Evolutionary conservation across 2,797 vertebrate genomes (phyloP).

Genomic region (Discoglossus pictus): DNA sequence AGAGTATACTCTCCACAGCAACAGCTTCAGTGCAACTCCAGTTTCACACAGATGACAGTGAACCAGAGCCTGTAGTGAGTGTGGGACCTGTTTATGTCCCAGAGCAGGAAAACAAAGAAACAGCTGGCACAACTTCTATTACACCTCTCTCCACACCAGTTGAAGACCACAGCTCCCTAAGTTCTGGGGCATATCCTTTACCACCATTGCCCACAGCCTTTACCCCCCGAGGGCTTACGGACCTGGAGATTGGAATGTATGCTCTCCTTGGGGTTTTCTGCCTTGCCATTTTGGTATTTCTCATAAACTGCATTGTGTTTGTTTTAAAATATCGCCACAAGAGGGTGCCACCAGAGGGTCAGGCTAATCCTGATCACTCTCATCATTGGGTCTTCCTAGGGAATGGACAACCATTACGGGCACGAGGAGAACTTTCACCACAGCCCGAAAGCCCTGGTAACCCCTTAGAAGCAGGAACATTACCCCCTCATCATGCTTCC

Average conservation of each 20-base stretch:
- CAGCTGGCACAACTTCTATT: slow-evolving; percentile 69
- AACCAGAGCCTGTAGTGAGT: slow-evolving; percentile 63
- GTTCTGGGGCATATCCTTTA: slow-evolving; percentile 49
- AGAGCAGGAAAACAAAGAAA: slow-evolving; percentile 53
- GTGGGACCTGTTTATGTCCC: slow-evolving; percentile 64
- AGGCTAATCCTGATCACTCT: slow-evolving; percentile 98
- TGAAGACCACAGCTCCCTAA: slow-evolving; percentile 43
- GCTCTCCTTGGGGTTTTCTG: slow-evolving; percentile 95
- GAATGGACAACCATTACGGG: slow-evolving; percentile 88
- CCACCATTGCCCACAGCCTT: slow-evolving; percentile 81
- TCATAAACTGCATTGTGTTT: slow-evolving; percentile 98
- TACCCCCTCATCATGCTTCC: slow-evolving; percentile 68
- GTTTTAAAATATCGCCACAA: slow-evolving; percentile 96
- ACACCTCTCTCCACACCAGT: slow-evolving; percentile 20
- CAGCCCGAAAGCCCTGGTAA: slow-evolving; percentile 83
- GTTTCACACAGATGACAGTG: slow-evolving; percentile 80
- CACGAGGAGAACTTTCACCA: slow-evolving; percentile 87
- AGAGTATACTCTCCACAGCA: slow-evolving; percentile 86
- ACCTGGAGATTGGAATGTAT: slow-evolving; percentile 98
- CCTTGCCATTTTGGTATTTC: slow-evolving; percentile 95
- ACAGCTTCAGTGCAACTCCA: slow-evolving; percentile 82
- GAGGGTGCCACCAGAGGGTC: slow-evolving; percentile 92
- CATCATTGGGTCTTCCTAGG: slow-evolving; percentile 99
- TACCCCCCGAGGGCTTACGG: slow-evolving; percentile 87
- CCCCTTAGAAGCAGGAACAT: slow-evolving; percentile 78